Evolutionary conservation across 2,113 vertebrate species (phyloP), one percentile per base, ranked within the genome.

Genomic region (Hoplias malabaricus): DNA sequence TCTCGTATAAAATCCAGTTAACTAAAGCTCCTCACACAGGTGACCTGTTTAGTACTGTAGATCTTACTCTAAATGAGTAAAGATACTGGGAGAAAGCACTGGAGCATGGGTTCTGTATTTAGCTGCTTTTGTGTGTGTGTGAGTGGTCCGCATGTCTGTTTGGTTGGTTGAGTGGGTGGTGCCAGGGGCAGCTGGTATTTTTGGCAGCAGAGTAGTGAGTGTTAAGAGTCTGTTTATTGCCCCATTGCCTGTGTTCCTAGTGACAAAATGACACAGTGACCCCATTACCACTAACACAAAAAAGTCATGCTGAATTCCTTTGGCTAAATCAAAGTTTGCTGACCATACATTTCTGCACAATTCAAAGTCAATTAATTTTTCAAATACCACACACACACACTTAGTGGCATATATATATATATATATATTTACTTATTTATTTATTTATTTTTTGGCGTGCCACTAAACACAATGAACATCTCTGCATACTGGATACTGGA

Each of bases 201-300:
- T 71, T 75, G 72, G 79, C 72, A 75, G 31, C 4, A 38, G 66
- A 42, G 4, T 11, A 23, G 6, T 70, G 38, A 19, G 67, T 62
- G 71, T 69, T 67, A 42, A 73, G 48, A 21, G 59, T 48, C 48
- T 80, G 82, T 80, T 80, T 80, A 68, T 68, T 75, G 34, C 48
- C 62, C 61, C 27, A 31, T 67, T 68, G 69, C 59, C 23, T 65
- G 34, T 27, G 46, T 21, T 72, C 27, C 69, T 56, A 13, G 46
- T 66, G 69, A 73, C 69, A 79, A 61, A 79, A 79, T 81, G 62
- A 66, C 79, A 67, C 53, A 46, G 23, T 81, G 59, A 80, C 71
- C 78, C 71, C 53, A 61, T 80, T 80, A 80, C 2, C 63, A 74
- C 25, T 29, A 27, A 7, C 11, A 63, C 33, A 11, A 14, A 27